Conservation (phyloP, 2,888 invertebrate species). For the Melanchra persicariae region DNA sequence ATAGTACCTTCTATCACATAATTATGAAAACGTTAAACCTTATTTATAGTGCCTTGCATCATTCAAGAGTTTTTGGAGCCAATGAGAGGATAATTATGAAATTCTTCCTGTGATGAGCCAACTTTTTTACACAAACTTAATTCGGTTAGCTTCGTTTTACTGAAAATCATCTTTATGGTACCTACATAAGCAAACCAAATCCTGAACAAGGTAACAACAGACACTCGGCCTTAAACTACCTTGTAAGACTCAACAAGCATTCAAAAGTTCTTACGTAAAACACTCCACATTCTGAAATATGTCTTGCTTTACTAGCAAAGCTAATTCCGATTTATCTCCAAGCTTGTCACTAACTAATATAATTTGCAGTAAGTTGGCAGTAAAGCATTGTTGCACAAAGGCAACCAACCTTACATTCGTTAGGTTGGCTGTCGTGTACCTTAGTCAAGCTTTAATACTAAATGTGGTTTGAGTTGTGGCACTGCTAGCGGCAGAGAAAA, state of each 20-base stretch:
- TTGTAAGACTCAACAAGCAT: background rate
- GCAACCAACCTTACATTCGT: constrained; percentile 13
- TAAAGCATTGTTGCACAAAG: constrained; percentile 35
- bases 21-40: too few relatives aligned
- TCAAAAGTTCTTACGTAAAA: background rate
- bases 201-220: too few relatives aligned
- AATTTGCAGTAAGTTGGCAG: constrained; percentile 30
- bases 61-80: too few relatives aligned
- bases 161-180: too few relatives aligned
- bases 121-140: too few relatives aligned
- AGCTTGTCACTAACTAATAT: constrained; percentile 14
- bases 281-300: background rate
- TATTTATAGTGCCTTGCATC: too few relatives aligned
- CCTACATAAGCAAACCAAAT: too few relatives aligned
- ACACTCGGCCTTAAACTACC: too few relatives aligned
- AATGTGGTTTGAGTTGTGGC: constrained; percentile 40
- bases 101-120: too few relatives aligned
- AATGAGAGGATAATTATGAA: too few relatives aligned
- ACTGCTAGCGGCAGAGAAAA: constrained; percentile 33
- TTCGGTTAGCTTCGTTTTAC: too few relatives aligned
- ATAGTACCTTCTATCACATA: too few relatives aligned
- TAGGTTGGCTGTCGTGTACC: constrained; percentile 25
- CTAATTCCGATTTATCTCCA: constrained; percentile 27
- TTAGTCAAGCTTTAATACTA: constrained; percentile 18
- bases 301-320: constrained; percentile 1